Base-by-base conservation (phyloP, 1,140 invertebrate genomes). In the Drosophila tani region DNA sequence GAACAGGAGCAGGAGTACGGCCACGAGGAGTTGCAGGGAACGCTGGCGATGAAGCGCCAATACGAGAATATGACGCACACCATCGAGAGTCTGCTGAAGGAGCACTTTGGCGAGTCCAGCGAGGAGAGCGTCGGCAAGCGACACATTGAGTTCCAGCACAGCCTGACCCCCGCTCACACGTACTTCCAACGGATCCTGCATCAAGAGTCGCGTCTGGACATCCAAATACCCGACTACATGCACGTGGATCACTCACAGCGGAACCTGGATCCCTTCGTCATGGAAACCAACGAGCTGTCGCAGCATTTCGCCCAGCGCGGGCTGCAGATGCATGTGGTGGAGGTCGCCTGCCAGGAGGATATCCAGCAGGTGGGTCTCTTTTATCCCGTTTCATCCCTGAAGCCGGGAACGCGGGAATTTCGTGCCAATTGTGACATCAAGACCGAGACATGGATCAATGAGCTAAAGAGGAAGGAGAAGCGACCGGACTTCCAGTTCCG, bases 121-220 rank as follows among this genome's bases (percentile, higher is more conserved):
- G 40, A 32, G 3, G 55, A 77, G 2, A 60, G 29, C 8, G 15
- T 51, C 47, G 11, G 8, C 3, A 84, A 59, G 5, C 63, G 79
- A 41, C 45, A 59, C 43, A 88, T 91, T 50, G 82, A 87, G 11
- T 92, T 92, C 32, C 81, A 86, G 65, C 80, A 83, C 5, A 84
- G 76, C 14, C 35, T 91, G 21, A 92, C 88, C 0, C 91, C 91
- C 5, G 87, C 80, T 7, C 75, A 85, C 55, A 76, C 78, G n/a
- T 92, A 92, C 56, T 91, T 92, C 11, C 83, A 91, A 43, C 77
- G 79, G 2, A 77, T 92, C 8, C 56, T 79, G 7, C 56, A 91
- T 3, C 68, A 81, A 11, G 76, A 51, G 12, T 50, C 53, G 0
- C 75, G 68, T 2, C 19, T 78, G 43, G 53, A 53, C 27, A 56